Evolutionary conservation across 2,888 invertebrate genomes (phyloP).

Genomic region (Trisateles emortualis): DNA sequence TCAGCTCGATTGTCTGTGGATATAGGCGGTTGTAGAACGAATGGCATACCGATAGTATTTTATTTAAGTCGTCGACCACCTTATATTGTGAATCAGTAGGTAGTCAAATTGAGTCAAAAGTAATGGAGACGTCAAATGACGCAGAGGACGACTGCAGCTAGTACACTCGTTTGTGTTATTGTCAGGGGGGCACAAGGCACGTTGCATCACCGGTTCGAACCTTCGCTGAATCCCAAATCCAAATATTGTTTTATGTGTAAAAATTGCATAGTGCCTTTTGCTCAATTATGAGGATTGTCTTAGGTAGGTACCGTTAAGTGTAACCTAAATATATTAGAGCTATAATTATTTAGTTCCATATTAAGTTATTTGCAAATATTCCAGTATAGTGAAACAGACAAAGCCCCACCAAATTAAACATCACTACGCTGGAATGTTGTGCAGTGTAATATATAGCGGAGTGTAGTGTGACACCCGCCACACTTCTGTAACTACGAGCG

Average conservation of each 20-base stretch:
- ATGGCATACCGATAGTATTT: conserved; percentile 61
- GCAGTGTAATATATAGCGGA: conserved; percentile 30
- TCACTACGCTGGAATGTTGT: conserved; percentile 46
- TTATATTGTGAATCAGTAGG: conserved; percentile 30
- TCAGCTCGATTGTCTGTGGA: conserved; percentile 55
- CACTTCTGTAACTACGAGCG: conserved; percentile 52
- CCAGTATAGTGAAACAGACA: conserved; percentile 46
- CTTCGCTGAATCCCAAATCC: conserved; percentile 67
- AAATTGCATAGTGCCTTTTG: conserved; percentile 83
- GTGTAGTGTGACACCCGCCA: conserved; percentile 24
- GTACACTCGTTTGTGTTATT: conserved; percentile 44
- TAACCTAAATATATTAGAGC: conserved; percentile 64
- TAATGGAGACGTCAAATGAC: conserved; percentile 30
- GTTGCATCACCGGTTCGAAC: conserved; percentile 66
- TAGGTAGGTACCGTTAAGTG: conserved; percentile 66
- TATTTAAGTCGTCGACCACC: conserved; percentile 50
- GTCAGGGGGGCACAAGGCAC: conserved; percentile 79
- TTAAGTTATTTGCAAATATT: conserved; percentile 47
- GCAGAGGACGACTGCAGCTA: conserved; percentile 33
- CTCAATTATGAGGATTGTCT: conserved; percentile 75
- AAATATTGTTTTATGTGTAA: conserved; percentile 73
- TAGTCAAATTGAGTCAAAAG: conserved; percentile 28
- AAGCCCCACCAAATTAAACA: conserved; percentile 44
- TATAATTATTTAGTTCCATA: conserved; percentile 60
- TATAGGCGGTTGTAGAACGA: conserved; percentile 50